A percentile compares a stretch with the other conserved stretches of the same genome.
These are phyloP conservation scores for Crotalus horridus DNA, from an alignment of 2,113 vertebrate species.

Conservation along the genomic window DNA sequence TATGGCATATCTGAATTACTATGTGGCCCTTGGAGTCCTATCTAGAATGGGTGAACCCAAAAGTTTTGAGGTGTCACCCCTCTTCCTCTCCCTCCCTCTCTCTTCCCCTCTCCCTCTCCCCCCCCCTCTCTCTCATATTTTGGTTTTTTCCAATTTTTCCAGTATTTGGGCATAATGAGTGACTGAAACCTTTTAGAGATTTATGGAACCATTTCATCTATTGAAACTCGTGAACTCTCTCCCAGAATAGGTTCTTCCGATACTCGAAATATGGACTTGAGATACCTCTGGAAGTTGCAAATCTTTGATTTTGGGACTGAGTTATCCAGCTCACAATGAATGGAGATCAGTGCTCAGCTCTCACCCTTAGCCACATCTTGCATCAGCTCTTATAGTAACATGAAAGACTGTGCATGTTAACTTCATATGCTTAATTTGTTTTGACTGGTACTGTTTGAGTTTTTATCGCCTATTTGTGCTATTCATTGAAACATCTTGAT, in stretches of 20 bases:
- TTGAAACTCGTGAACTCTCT: background rate
- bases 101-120: too few species aligned
- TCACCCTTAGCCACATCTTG: background rate
- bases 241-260: background rate
- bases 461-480: background rate
- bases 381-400: background rate
- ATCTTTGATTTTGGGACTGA: background rate
- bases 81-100: accelerated
- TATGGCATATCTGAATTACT: background rate
- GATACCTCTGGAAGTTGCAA: background rate
- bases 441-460: background rate
- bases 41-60: background rate
- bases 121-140: too few species aligned
- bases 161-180: background rate
- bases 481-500: background rate
- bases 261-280: background rate
- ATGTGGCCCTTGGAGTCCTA: background rate
- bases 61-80: background rate
- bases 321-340: background rate
- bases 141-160: background rate
- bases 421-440: background rate
- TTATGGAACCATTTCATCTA: background rate
- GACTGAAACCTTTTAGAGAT: background rate
- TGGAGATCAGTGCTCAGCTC: background rate
- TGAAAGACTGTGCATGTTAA: background rate